These are phyloP conservation scores for Heliocidaris tuberculata DNA, from an alignment of 35 echinoderm and acorn worm genomes.

Conservation along the genomic window DNA sequence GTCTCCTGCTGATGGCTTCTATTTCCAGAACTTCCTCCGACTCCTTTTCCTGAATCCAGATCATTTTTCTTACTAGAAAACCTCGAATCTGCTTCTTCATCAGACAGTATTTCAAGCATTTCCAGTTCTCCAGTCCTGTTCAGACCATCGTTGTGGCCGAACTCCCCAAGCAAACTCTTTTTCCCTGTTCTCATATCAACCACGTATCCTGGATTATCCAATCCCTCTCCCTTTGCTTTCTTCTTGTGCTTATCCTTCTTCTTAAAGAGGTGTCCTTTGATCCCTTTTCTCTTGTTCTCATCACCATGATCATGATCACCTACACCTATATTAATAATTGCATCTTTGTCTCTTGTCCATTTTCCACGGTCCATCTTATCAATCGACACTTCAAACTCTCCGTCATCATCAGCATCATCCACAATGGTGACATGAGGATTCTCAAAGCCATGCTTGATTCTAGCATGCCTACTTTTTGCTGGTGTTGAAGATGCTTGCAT, in stretches of 20 bases:
- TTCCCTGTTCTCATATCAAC: slow-evolving; percentile 55
- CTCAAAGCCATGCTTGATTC: slow-evolving; percentile 22
- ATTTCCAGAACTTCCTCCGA: not conserved
- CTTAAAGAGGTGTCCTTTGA: slow-evolving; percentile 48
- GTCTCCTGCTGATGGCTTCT: not conserved
- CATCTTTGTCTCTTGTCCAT: slow-evolving; percentile 41
- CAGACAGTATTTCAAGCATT: slow-evolving; percentile 34
- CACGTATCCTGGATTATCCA: slow-evolving; percentile 69
- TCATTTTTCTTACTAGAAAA: not conserved
- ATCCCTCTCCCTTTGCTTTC: slow-evolving; percentile 3
- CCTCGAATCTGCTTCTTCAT: not conserved
- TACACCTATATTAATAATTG: slow-evolving; percentile 28
- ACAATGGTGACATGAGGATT: slow-evolving; percentile 7
- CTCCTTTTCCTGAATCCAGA: not conserved
- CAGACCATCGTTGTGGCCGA: not conserved
- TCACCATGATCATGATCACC: slow-evolving; percentile 33
- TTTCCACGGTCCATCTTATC: not conserved
- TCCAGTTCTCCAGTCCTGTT: not conserved
- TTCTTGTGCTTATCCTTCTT: slow-evolving; percentile 21
- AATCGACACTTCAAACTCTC: slow-evolving; percentile 30
- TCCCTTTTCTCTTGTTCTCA: slow-evolving; percentile 46
- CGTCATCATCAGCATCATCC: slow-evolving; percentile 4
- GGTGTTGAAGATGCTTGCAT: not conserved
- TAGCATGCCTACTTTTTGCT: not conserved
- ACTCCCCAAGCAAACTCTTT: slow-evolving; percentile 15